These are phyloP conservation scores for Ephestia elutella DNA, from an alignment of 1,140 invertebrate species.

Conservation along the genomic window DNA sequence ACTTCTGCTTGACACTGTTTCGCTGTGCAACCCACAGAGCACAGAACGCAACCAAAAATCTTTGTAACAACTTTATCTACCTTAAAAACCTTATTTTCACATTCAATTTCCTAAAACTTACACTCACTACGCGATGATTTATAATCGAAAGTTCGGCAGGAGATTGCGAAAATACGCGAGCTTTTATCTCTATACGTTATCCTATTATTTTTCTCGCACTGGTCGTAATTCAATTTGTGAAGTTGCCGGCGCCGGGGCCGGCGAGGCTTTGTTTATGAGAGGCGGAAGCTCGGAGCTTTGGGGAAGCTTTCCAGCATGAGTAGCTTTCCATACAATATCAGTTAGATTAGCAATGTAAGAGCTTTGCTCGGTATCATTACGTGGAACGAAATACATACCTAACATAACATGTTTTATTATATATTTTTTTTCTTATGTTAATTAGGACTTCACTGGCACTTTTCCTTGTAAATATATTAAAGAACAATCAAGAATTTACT, in stretches of 20 bases:
- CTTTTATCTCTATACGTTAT: not conserved
- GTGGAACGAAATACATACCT: too few species aligned
- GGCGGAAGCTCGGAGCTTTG: not conserved
- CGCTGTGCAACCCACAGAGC: not conserved
- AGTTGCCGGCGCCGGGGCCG: slow-evolving; percentile 1
- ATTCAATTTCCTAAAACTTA: slow-evolving; percentile 3
- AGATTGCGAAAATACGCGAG: slow-evolving; percentile 8
- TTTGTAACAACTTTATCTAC: not conserved
- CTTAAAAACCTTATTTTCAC: not conserved
- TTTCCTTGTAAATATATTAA: too few species aligned
- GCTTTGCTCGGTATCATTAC: too few species aligned
- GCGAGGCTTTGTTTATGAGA: not conserved
- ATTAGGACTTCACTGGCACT: too few species aligned
- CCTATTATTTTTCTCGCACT: slow-evolving; percentile 8
- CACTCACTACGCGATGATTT: not conserved
- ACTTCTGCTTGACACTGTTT: not conserved
- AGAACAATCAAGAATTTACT: too few species aligned
- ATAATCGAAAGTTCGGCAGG: slow-evolving; percentile 1
- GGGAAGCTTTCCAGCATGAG: not conserved
- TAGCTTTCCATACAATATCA: too few species aligned
- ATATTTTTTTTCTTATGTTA: too few species aligned
- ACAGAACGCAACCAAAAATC: too few species aligned
- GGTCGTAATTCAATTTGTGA: slow-evolving; percentile 9
- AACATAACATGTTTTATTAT: too few species aligned
- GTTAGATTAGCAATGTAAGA: too few species aligned